Conservation (phyloP, 2,888 invertebrate species). For the Idaea dimidiata region DNA sequence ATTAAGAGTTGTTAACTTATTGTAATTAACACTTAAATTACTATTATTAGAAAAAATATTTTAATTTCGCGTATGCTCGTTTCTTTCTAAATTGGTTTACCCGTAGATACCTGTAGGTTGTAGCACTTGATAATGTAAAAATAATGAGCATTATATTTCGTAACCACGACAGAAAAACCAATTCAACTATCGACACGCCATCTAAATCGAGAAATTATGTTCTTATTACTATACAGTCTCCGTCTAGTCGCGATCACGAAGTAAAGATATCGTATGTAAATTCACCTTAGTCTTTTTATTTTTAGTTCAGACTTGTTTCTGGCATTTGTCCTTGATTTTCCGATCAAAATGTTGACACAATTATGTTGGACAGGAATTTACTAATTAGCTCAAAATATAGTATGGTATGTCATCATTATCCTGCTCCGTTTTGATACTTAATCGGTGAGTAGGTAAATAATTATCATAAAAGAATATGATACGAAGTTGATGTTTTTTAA, state of each 20-base stretch:
- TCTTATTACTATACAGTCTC: background rate
- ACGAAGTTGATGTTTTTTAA: too few species aligned
- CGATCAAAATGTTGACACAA: background rate
- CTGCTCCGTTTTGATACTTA: background rate
- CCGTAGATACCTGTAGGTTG: too few species aligned
- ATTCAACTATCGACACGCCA: background rate
- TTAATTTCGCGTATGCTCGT: too few species aligned
- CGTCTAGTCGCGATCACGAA: background rate
- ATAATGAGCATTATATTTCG: too few species aligned
- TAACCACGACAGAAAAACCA: background rate
- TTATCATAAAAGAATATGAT: too few species aligned
- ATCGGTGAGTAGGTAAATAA: too few species aligned
- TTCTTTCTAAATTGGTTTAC: too few species aligned
- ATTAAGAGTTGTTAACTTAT: too few species aligned
- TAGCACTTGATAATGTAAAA: constrained; percentile 4
- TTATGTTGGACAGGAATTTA: background rate
- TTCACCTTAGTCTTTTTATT: background rate
- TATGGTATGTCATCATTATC: background rate
- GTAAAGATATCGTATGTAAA: background rate
- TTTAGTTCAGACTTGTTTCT: constrained; percentile 1
- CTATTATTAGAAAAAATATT: too few species aligned
- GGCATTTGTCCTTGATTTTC: background rate
- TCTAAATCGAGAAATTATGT: background rate
- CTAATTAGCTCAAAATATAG: background rate
- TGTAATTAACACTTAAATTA: too few species aligned